A percentile compares a stretch with the other conserved stretches of the same genome.
Evolutionary conservation across 2,888 invertebrate genomes (phyloP).

Genomic region (Penaeus monodon): DNA sequence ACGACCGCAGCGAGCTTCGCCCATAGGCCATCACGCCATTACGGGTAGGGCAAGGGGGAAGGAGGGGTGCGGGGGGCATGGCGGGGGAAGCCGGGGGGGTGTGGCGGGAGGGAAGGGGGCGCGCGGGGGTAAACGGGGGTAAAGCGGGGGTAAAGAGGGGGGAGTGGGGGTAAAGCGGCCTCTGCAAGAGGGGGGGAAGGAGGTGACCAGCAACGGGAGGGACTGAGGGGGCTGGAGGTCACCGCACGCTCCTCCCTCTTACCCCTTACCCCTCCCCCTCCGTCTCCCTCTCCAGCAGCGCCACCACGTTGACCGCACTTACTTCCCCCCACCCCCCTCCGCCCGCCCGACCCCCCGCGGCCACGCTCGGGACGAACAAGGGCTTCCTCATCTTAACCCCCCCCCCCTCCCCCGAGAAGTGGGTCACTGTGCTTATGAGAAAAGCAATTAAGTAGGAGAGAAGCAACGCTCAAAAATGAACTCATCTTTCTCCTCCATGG

Average conservation of each 20-base stretch:
- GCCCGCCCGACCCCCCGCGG: not conserved
- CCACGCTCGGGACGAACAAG: not conserved
- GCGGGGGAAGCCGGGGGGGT: conserved; percentile 15
- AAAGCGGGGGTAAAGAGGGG: conserved; percentile 24
- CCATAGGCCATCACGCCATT: conserved; percentile 57
- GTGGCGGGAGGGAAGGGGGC: conserved; percentile 31
- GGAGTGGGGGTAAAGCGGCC: conserved; percentile 13
- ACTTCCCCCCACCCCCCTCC: conserved; percentile 13
- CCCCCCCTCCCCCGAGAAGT: not conserved
- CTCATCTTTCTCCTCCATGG: no score
- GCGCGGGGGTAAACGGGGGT: conserved; percentile 4
- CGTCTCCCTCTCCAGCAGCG: conserved; percentile 4
- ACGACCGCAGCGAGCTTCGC: conserved; percentile 40
- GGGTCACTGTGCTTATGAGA: conserved; percentile 14
- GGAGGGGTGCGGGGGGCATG: conserved; percentile 21
- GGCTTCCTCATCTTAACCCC: not conserved
- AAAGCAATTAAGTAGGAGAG: not conserved
- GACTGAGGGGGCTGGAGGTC: not conserved
- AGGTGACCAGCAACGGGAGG: not conserved
- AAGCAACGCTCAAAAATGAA: not conserved
- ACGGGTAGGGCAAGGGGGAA: conserved; percentile 45
- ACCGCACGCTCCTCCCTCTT: conserved; percentile 1
- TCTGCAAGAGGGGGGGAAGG: not conserved
- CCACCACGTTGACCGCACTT: conserved; percentile 9
- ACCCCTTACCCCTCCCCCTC: not conserved